Conservation (phyloP, 2,888 invertebrate genomes). For the Drosophila dives region DNA sequence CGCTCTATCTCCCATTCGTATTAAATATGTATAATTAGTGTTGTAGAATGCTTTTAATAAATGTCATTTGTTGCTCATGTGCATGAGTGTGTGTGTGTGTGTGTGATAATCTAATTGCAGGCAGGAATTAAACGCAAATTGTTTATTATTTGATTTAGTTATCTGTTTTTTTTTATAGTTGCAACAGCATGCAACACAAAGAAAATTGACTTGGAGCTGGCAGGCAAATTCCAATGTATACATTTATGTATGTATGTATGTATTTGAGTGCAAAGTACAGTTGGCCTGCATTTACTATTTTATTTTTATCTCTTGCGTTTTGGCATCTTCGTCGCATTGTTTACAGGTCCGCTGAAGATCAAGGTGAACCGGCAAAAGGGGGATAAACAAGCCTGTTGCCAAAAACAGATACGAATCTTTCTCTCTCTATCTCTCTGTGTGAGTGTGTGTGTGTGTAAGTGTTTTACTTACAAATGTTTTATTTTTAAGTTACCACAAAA, state of each 20-base stretch:
- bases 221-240: slow-evolving; percentile 12
- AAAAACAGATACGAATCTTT: slow-evolving; percentile 33
- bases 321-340: slow-evolving; percentile 39
- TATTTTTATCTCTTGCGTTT: slow-evolving; percentile 15
- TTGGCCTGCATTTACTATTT: slow-evolving; percentile 21
- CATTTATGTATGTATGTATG: not conserved
- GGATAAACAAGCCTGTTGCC: slow-evolving; percentile 29
- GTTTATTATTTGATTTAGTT: slow-evolving; percentile 5
- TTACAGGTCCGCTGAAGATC: slow-evolving; percentile 42
- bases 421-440: not conserved
- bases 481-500: slow-evolving; percentile 14
- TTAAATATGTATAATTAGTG: slow-evolving; percentile 15
- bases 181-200: slow-evolving; percentile 1
- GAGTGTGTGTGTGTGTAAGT: not conserved
- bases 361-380: slow-evolving; percentile 38
- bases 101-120: slow-evolving; percentile 41
- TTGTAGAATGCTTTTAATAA: slow-evolving; percentile 16
- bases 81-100: not conserved
- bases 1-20: slow-evolving; percentile 5
- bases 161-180: not conserved
- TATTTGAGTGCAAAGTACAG: not conserved
- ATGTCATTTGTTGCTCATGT: slow-evolving; percentile 5
- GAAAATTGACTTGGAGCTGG: slow-evolving; percentile 24
- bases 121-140: slow-evolving; percentile 29
- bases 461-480: not conserved